Evolutionary conservation across 2,797 vertebrate genomes (phyloP).

Genomic region (Geotrypetes seraphini): DNA sequence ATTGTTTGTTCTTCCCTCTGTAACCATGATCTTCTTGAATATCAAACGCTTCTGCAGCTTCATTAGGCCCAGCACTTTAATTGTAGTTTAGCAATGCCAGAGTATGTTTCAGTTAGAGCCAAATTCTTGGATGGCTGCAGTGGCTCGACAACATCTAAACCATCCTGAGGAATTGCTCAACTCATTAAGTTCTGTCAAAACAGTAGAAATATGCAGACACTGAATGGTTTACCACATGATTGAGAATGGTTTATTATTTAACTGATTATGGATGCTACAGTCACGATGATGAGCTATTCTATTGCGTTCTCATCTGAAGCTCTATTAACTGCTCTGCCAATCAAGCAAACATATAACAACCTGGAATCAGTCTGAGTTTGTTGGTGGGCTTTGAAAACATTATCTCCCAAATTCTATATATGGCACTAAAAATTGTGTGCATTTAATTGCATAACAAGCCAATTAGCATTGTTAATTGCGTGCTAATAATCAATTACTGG

Average conservation of each 20-base stretch:
- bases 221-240: neutral
- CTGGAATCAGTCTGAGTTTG: too few relatives aligned
- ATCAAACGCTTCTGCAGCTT: neutral
- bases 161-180: constrained; percentile 6
- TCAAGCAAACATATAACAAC: too few relatives aligned
- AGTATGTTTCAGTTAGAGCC: neutral
- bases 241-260: neutral
- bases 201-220: neutral
- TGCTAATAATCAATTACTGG: too few relatives aligned
- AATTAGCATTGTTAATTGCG: too few relatives aligned
- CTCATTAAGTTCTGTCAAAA: constrained; percentile 3
- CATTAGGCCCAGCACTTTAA: neutral
- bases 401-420: too few relatives aligned
- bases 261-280: neutral
- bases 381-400: too few relatives aligned
- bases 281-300: too few relatives aligned
- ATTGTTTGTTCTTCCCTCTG: neutral
- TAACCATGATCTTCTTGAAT: fast-evolving
- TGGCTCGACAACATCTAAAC: constrained; percentile 7
- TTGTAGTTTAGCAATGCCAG: neutral
- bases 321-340: too few relatives aligned
- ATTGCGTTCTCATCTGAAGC: too few relatives aligned
- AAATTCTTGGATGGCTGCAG: constrained; percentile 1
- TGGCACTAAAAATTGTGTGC: too few relatives aligned
- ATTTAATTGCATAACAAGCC: too few relatives aligned